Evolutionary conservation across 1,140 invertebrate genomes (phyloP), one percentile per base, ranked within the genome.

Genomic region (Cotesia chilonis): DNA sequence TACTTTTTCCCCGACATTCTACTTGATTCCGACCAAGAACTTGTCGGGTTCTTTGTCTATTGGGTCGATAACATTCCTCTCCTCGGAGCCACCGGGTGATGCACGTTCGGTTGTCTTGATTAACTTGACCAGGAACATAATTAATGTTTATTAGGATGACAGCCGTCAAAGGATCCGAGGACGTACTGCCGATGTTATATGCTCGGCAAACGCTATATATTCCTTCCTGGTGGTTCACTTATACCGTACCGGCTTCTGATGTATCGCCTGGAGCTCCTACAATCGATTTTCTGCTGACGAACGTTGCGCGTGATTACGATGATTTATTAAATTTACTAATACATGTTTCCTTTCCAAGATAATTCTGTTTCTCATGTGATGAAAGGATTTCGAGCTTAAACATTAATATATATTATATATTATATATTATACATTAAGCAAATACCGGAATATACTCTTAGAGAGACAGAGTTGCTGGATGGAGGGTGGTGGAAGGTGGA

Each of bases 111-210:
- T 67, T 51, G 64, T 60, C 70, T 67, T 72, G 70, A 72, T 72
- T 72, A 72, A 72, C 54, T 67, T 72, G 70, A 67, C 64, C 63
- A 47, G 35, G 14, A 67, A 59, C 64, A 72, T 72, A 72, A 72
- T 72, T 52, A 72, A 72, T 72, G 70, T 72, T 72, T 72, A 72
- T 72, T 72, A 72, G 70, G 52, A 47, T 38, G 54, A 51, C 55
- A 66, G 54, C 52, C 63, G 70, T 67, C 70, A 72, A 72, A 72
- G 70, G 70, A 67, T 9, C 14, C 3, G 12, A 35, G 4, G 20
- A 51, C 36, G n/a, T 66, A 14, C 64, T 38, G 10, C 36, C 3
- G 51, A 66, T 12, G 51, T 66, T 66, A 66, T 66, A 66, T 38
- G 64, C 64, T 66, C 14, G 20, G 51, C 14, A 12, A 28, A 59